Base-by-base conservation (phyloP, 2,797 vertebrate species). In the Acanthiza pusilla region DNA sequence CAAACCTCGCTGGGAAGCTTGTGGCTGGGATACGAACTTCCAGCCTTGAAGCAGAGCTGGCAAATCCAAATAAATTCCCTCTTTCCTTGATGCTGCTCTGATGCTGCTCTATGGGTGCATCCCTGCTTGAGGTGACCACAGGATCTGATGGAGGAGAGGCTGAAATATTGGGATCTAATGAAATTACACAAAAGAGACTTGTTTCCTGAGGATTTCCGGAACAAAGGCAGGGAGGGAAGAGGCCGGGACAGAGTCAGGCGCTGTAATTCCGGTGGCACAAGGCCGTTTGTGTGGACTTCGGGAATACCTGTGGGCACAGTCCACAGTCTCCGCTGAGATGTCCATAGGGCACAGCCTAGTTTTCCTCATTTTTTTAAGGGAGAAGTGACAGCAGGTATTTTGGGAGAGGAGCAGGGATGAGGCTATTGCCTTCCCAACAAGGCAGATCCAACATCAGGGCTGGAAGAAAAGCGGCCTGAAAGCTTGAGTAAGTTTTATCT, bases 1-100 rank as follows among this genome's bases (percentile, higher is more conserved):
- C 95, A 38, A 38, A 13, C 38, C 38, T 92, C 87, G 29, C 91
- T 20, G 86, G 91, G 57, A 94, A 94, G 84, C 96, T 94, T 63
- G 93, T 50, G 70, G 40, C 83, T 91, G 93, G 51, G 82, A 8
- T 57, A 21, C 20, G 70, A 48, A 79, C 94, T 94, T 91, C 58
- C 67, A 72, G 84, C 45, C 45, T 20, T 81, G 70, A 32, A 87
- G 72, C 6, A 20, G 25, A 86, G 91, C 30, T 51, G 45, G 8
- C 30, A 18, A 29, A 30, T 2, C 23, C 58, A 10, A 10, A 58
- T 2, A 0, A 18, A 26, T 29, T 1, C 51, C 71, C 63, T 42
- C 47, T 21, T 6, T 29, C 15, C 40, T 19, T 20, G 8, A 0
- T 2, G 55, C 38, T 38, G 38, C 38, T 38, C 38, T 11, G 12